phyloP scores from a whole-genome alignment of 2,113 vertebrate genomes.

The Heterocephalus glaber region DNA sequence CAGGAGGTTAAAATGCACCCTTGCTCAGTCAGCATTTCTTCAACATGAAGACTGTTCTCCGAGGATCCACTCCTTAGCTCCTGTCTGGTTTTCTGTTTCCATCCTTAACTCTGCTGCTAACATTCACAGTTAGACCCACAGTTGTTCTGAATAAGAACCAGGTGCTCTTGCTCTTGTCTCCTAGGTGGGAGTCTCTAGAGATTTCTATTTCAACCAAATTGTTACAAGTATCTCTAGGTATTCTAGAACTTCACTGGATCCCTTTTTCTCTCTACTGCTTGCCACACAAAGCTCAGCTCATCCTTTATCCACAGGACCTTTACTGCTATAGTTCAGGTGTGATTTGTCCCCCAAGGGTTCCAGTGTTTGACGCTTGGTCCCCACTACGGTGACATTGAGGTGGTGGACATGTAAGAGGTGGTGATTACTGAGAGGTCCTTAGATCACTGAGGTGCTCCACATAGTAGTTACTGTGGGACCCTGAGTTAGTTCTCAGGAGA shows the following conservation, averaged over 20 bases:
- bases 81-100: neutral
- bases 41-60: neutral
- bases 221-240: neutral
- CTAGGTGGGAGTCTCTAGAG: neutral
- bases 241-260: neutral
- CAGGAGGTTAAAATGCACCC: neutral
- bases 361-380: neutral
- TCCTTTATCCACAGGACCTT: neutral
- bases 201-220: neutral
- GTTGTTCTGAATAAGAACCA: neutral
- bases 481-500: neutral
- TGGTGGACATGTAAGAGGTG: neutral
- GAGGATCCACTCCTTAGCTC: neutral
- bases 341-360: neutral
- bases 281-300: neutral
- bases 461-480: neutral
- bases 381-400: rapidly evolving
- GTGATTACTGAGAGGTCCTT: neutral
- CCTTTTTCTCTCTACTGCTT: neutral
- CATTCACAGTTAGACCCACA: neutral
- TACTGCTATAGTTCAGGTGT: no score
- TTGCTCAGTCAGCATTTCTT: neutral
- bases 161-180: neutral
- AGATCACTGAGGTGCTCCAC: neutral
- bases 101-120: neutral